A percentile compares a stretch with the other conserved stretches of the same genome.
These are phyloP conservation scores for Artibeus jamaicensis DNA, from an alignment of 2,797 vertebrate genomes.

Conservation along the genomic window DNA sequence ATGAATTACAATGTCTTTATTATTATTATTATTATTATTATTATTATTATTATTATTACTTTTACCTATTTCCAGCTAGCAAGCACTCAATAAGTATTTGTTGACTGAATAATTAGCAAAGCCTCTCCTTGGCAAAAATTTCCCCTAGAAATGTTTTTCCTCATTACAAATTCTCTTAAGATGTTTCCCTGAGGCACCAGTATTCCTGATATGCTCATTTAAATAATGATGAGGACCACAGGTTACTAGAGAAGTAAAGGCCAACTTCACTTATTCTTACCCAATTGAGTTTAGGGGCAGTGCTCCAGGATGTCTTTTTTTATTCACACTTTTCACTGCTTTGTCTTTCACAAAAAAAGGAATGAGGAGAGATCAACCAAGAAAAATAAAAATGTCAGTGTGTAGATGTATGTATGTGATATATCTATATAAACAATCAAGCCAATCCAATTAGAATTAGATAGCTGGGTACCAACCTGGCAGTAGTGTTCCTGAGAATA, in stretches of 20 bases:
- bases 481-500: neutral
- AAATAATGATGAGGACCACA: neutral
- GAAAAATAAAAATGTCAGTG: neutral
- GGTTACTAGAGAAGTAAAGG: neutral
- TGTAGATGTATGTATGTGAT: neutral
- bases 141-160: neutral
- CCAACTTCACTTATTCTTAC: neutral
- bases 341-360: conserved; percentile 4
- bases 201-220: neutral
- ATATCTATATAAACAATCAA: neutral
- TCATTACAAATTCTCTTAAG: neutral
- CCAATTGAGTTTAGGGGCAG: neutral
- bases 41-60: neutral
- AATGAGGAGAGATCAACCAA: neutral
- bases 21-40: neutral
- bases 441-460: neutral
- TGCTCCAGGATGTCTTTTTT: neutral
- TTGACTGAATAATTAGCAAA: neutral
- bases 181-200: neutral
- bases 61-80: neutral
- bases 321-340: neutral
- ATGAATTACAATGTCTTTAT: neutral
- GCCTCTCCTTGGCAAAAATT: neutral
- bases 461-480: neutral
- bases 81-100: neutral